phyloP scores from a whole-genome alignment of 1,140 invertebrate genomes.

The Armadillidium nasatum region DNA sequence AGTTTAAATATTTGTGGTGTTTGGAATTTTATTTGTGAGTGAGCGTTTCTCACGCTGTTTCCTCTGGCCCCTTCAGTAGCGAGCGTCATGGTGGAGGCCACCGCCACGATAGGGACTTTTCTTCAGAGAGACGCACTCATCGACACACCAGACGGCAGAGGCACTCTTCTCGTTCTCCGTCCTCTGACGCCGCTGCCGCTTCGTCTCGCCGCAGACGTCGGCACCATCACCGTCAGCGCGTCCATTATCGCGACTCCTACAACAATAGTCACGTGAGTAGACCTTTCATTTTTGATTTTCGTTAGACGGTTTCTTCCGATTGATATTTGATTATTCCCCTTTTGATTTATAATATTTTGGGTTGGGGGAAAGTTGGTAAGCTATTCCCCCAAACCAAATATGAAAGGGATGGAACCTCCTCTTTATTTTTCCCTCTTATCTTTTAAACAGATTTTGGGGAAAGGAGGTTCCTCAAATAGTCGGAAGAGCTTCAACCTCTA shows the following conservation, averaged over 20 bases:
- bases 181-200: constrained; percentile 8
- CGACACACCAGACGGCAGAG: constrained; percentile 9
- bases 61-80: constrained; percentile 17
- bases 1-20: too few species aligned
- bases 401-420: too few species aligned
- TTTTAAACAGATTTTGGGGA: too few species aligned
- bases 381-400: too few species aligned
- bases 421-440: too few species aligned
- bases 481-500: too few species aligned
- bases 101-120: constrained; percentile 26
- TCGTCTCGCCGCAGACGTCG: constrained; percentile 29
- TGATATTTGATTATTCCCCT: not conserved
- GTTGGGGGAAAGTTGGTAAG: too few species aligned
- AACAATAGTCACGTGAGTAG: constrained; percentile 29
- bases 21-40: not conserved
- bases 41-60: not conserved
- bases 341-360: too few species aligned
- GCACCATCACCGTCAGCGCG: constrained; percentile 25
- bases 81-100: constrained; percentile 21
- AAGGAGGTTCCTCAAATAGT: too few species aligned
- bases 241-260: constrained; percentile 26
- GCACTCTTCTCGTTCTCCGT: constrained; percentile 25
- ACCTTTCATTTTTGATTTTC: not conserved
- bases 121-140: constrained; percentile 22
- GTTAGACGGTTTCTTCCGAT: not conserved